These are phyloP conservation scores for Micromys minutus DNA, from an alignment of 2,113 vertebrate species.

Conservation along the genomic window DNA sequence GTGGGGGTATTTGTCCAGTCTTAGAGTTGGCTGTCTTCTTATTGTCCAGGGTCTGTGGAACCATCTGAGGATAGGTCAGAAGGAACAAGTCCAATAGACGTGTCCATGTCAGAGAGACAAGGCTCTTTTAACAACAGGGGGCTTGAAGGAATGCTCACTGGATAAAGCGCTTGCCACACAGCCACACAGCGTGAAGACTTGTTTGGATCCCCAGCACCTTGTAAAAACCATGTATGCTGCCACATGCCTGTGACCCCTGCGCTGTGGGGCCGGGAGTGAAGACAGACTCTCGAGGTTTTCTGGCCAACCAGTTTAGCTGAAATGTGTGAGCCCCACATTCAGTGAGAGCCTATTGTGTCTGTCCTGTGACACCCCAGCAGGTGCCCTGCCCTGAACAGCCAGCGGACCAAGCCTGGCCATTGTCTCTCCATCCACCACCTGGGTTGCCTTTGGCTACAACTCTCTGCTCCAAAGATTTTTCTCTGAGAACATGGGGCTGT, in stretches of 20 bases:
- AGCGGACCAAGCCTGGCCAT: neutral
- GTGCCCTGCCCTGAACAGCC: neutral
- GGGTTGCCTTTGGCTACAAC: neutral
- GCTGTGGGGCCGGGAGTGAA: neutral
- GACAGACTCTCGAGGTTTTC: neutral
- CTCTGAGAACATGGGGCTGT: neutral
- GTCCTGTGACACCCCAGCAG: neutral
- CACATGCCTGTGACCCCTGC: neutral
- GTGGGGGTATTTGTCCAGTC: no score
- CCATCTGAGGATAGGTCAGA: no score
- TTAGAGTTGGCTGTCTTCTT: no score
- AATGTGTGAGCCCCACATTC: neutral
- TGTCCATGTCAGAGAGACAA: no score
- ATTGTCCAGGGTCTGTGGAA: no score
- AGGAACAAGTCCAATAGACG: no score
- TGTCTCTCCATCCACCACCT: neutral
- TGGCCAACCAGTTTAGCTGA: neutral
- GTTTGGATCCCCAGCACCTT: neutral
- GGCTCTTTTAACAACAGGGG: neutral
- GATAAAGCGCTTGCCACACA: neutral
- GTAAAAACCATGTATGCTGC: neutral
- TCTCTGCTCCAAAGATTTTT: slow-evolving; percentile 5
- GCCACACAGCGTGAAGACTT: neutral
- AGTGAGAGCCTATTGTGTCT: neutral
- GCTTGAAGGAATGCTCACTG: no score